phyloP scores from a whole-genome alignment of 2,888 invertebrate genomes.

The Andrena fulva region DNA sequence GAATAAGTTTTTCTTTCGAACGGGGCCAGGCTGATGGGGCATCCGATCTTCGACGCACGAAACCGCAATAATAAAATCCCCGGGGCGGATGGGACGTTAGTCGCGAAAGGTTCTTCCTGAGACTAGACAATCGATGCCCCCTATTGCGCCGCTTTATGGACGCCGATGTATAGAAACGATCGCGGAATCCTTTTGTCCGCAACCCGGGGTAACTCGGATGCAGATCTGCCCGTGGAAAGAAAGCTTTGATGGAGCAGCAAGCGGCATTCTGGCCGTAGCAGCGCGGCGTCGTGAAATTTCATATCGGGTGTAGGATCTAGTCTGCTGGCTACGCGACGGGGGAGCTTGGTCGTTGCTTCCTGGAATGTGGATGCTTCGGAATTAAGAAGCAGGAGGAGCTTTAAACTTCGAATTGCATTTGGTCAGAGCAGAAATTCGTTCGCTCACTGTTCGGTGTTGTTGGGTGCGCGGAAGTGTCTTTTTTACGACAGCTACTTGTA shows the following conservation, averaged over 20 bases:
- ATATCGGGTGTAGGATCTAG: not conserved
- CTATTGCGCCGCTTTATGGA: constrained; percentile 25
- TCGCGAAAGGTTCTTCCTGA: constrained; percentile 12
- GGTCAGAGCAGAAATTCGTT: no score
- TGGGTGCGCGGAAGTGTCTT: no score
- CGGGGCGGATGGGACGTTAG: constrained; percentile 2
- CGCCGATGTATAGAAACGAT: constrained; percentile 27
- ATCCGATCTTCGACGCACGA: constrained; percentile 40
- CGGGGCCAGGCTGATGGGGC: constrained; percentile 15
- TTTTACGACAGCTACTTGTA: no score
- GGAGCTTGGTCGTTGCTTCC: not conserved
- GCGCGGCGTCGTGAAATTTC: constrained; percentile 24
- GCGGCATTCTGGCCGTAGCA: constrained; percentile 2
- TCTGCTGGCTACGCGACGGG: not conserved
- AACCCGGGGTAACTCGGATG: not conserved
- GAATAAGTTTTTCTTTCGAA: constrained; percentile 68
- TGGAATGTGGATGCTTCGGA: not conserved
- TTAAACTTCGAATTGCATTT: not conserved
- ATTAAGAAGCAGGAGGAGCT: not conserved
- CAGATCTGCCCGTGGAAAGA: not conserved
- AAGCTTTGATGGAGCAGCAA: constrained; percentile 14
- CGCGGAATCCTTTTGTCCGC: constrained; percentile 18
- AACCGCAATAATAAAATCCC: constrained; percentile 55
- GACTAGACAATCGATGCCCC: constrained; percentile 36
- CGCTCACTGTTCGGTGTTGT: no score